These are phyloP conservation scores for Cavia aperea DNA, from an alignment of 2,113 vertebrate species.

Conservation along the genomic window DNA sequence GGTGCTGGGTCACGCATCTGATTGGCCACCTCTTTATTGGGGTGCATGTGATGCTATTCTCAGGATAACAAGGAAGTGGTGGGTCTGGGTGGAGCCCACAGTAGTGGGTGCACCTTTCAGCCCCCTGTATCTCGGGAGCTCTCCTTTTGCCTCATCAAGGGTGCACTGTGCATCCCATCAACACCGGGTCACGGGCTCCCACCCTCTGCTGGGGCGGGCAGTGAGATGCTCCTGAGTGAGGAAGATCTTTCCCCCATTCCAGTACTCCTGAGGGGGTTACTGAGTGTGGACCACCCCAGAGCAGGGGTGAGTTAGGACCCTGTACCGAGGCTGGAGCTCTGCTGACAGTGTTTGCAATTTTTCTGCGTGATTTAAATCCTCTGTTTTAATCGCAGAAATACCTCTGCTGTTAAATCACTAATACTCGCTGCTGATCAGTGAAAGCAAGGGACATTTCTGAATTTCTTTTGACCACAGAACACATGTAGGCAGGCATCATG, in stretches of 20 bases:
- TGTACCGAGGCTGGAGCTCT: background rate
- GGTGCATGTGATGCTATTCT: no score
- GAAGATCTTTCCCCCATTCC: no score
- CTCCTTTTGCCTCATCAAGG: background rate
- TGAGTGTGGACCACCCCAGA: rapidly evolving
- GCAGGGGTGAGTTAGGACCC: background rate
- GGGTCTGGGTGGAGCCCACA: background rate
- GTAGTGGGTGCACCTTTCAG: no score
- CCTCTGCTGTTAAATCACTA: background rate
- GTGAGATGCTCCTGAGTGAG: no score
- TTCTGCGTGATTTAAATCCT: background rate
- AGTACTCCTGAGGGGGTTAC: background rate
- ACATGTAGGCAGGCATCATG: background rate
- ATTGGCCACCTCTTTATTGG: background rate
- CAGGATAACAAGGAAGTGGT: background rate
- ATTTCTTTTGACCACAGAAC: background rate
- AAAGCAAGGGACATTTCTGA: background rate
- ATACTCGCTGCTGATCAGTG: background rate
- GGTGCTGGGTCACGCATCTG: no score
- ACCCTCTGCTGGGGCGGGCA: background rate
- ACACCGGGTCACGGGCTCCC: background rate
- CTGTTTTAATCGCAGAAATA: background rate
- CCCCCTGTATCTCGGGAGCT: rapidly evolving
- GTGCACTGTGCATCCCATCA: background rate
- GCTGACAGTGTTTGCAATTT: background rate